phyloP scores from a whole-genome alignment of 2,113 vertebrate genomes.

The Tauraco erythrolophus region DNA sequence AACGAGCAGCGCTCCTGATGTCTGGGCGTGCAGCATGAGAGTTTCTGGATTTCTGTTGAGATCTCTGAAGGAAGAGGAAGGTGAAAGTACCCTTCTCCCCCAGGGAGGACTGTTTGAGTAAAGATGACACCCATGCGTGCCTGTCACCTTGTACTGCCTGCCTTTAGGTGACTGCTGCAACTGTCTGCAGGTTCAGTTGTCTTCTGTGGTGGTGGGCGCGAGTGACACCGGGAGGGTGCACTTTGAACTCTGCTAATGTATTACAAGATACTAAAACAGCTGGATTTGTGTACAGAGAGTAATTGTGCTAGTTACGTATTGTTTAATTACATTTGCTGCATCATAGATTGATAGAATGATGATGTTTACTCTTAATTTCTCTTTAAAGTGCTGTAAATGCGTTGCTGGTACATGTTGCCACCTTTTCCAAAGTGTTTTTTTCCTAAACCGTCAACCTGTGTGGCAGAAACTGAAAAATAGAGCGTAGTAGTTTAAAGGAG shows the following conservation, averaged over 20 bases:
- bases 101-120: accelerated
- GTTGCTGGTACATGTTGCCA: background rate
- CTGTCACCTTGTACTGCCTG: too few relatives aligned
- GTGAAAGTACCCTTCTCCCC: accelerated
- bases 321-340: background rate
- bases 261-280: background rate
- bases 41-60: background rate
- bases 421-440: background rate
- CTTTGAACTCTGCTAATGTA: background rate
- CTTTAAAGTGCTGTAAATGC: background rate
- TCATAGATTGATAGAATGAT: background rate
- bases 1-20: background rate
- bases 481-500: background rate
- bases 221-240: background rate
- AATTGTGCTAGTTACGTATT: background rate
- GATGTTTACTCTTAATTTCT: background rate
- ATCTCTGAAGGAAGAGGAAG: background rate
- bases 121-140: too few relatives aligned
- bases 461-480: background rate
- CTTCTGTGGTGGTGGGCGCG: background rate
- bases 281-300: background rate
- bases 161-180: background rate
- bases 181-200: background rate
- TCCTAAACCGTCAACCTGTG: background rate
- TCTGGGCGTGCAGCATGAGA: background rate